Conservation (phyloP, 2,113 vertebrate genomes). For the Myotis davidii region DNA sequence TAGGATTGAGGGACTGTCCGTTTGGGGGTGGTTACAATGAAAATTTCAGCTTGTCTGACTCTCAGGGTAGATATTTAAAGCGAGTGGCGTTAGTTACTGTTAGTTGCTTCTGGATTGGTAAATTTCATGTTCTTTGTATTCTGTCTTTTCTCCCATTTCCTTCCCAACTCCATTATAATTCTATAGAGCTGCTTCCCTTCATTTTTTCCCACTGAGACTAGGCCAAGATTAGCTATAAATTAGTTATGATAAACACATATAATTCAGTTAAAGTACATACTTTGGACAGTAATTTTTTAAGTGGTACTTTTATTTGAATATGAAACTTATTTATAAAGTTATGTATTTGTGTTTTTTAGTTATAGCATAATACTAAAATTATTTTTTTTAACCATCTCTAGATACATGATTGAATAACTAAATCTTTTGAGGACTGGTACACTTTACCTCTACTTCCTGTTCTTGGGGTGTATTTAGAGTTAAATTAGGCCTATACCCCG, state of each 20-base stretch:
- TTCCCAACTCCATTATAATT: not conserved
- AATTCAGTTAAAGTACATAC: constrained; percentile 3
- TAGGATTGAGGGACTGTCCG: not conserved
- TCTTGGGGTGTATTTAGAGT: constrained; percentile 31
- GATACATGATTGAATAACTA: not conserved
- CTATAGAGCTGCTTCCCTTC: not conserved
- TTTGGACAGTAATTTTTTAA: constrained; percentile 63
- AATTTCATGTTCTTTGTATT: not conserved
- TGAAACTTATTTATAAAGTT: constrained; percentile 15
- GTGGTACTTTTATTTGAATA: not conserved
- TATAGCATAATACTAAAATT: not conserved
- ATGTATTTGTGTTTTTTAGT: constrained; percentile 11
- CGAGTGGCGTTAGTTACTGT: not conserved
- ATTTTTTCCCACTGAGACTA: not conserved
- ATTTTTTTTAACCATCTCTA: constrained; percentile 1
- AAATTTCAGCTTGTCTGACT: not conserved
- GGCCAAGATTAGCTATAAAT: constrained; percentile 14
- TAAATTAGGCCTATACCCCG: not conserved
- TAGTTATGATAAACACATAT: constrained; percentile 21
- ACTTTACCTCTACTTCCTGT: not conserved
- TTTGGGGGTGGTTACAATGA: not conserved
- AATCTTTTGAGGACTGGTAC: not conserved
- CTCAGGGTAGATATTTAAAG: not conserved
- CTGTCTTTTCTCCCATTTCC: not conserved
- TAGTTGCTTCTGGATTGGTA: not conserved